Conservation (phyloP, 2,113 vertebrate species). For the Archilochus colubris region DNA sequence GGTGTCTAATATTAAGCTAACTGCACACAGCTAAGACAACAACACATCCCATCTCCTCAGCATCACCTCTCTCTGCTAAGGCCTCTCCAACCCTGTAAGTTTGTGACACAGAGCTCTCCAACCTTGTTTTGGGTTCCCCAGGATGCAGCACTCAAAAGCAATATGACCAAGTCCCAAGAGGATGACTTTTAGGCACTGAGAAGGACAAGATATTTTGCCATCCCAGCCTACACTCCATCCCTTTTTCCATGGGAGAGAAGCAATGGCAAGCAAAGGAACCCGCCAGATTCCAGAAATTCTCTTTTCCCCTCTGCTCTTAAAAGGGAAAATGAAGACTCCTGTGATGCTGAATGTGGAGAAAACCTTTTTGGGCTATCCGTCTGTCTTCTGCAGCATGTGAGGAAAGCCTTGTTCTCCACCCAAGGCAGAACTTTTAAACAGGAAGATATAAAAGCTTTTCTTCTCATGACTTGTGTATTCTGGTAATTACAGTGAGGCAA, state of each 20-base stretch:
- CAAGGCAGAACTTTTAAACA: not conserved
- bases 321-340: not conserved
- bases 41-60: not conserved
- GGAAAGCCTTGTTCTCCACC: not conserved
- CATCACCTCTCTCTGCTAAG: not conserved
- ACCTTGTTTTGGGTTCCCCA: not conserved
- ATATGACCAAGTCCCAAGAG: not conserved
- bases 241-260: not conserved
- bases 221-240: not conserved
- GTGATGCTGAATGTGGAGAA: not conserved
- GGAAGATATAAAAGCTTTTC: not conserved
- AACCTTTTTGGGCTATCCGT: not conserved
- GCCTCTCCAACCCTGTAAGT: not conserved
- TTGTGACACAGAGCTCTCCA: not conserved
- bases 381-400: not conserved
- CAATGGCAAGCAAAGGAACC: not conserved
- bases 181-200: not conserved
- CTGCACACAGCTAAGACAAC: not conserved
- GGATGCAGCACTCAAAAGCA: not conserved
- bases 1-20: not conserved
- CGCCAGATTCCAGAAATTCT: not conserved
- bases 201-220: not conserved
- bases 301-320: not conserved
- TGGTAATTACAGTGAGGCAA: slow-evolving; percentile 18
- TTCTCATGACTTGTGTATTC: not conserved